Base-by-base conservation (phyloP, 2,888 invertebrate species). In the Matsumyia berberina region DNA sequence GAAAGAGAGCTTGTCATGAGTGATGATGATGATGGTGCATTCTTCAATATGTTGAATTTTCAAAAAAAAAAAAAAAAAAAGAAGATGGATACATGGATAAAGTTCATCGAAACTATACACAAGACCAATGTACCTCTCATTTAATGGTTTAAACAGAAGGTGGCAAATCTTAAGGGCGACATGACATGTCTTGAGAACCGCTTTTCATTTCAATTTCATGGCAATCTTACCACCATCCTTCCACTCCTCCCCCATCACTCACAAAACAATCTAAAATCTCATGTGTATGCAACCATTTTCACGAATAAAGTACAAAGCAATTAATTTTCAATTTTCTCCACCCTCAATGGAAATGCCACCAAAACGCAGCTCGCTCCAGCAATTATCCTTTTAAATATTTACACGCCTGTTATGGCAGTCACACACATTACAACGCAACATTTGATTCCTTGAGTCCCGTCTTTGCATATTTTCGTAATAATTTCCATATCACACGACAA, bases 331-430 rank as follows among this genome's bases (percentile, higher is more conserved):
- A 83, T 83, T 83, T 78, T 73, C 78, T 58, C 58, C 39, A n/a
- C 39, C 37, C 12, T 17, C 19, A 8, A 42, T 24, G 24, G n/a
- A 57, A 29, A 24, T 44, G 19, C 31, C 72, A 53, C 24, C 60
- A 37, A 35, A 37, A 31, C 44, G 31, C 66, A 64, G 12, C 57
- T 44, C 64, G 72, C 70, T 51, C 15, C 82, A 15, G 73, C 78
- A 83, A 83, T 83, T 79, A 83, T 83, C 83, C 78, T 83, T 78
- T 83, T 73, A 83, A 73, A 83, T 83, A 83, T 83, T 83, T 83
- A 83, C 83, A 73, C 83, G 78, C 73, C 69, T 69, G 73, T 69
- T 73, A 73, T 60, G 66, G 66, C 66, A 77, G 72, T 44, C 15
- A 17, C 74, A 55, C 74, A 55, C 64, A 74, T 37, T 6, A 44